Percentiles rank a stretch among this genome's conserved stretches.
Evolutionary conservation across 2,113 vertebrate genomes (phyloP).

Genomic region (Dicerorhinus sumatrensis): DNA sequence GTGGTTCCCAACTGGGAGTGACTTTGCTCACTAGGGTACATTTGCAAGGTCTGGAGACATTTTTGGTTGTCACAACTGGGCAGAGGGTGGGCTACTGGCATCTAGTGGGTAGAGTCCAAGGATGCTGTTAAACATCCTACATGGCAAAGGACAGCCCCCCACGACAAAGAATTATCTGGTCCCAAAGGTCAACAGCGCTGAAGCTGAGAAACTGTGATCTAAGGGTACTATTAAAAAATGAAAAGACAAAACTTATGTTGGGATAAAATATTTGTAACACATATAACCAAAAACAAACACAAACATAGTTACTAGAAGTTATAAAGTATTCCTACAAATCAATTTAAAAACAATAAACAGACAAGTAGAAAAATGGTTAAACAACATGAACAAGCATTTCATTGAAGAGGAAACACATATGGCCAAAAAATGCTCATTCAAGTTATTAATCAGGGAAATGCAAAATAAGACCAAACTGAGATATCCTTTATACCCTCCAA

Average conservation of each 20-base stretch:
- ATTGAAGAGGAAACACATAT: background rate
- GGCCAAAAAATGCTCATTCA: background rate
- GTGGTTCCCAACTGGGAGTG: background rate
- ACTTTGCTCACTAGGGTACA: background rate
- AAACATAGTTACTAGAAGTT: background rate
- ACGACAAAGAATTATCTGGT: background rate
- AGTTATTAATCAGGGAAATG: background rate
- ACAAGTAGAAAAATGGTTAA: background rate
- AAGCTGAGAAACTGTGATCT: background rate
- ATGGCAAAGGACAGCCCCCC: background rate
- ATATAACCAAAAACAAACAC: background rate
- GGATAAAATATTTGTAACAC: background rate
- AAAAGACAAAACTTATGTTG: background rate
- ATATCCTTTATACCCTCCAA: background rate
- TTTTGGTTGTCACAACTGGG: background rate
- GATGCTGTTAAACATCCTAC: background rate
- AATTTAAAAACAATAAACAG: background rate
- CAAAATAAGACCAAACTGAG: background rate
- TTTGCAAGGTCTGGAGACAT: background rate
- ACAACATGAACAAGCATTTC: background rate
- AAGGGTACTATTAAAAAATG: background rate
- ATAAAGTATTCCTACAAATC: background rate
- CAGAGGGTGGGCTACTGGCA: background rate
- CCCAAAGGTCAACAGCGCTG: background rate
- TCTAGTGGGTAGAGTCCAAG: background rate